Evolutionary conservation across 2,888 invertebrate species (phyloP), one percentile per base, ranked within the genome.

Genomic region (Perdita meconis): DNA sequence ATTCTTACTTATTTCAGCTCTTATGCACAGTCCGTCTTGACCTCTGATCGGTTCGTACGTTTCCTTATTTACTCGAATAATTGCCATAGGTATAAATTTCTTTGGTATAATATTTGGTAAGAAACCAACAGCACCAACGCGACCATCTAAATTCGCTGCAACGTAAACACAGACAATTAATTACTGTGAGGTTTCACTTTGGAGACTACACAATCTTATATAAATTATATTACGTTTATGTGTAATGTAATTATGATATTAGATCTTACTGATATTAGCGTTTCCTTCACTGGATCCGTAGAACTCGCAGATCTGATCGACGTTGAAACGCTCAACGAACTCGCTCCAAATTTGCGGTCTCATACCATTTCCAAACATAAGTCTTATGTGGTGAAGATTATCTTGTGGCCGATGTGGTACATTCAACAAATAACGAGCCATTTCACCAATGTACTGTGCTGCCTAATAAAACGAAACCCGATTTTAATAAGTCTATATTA

Each of bases 21-120:
- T 78, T 81, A 95, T 94, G 89, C 99, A 99, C 4, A 99, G 94
- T 6, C 99, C 99, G 82, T 95, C 93, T 0, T 95, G 93, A 84
- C 97, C 95, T 76, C 99, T 94, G 1, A 99, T 93, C 0, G 98
- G 97, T 87, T 98, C 98, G 0, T 98, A 97, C 0, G 97, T 97
- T 22, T 95, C 95, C 59, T 95, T 96, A 92, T 99, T 95, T 0
- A 98, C 97, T 90, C 95, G 96, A 85, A 99, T 97, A 79, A 99
- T 95, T 1, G 97, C 96, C 51, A 99, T 97, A 0, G 99, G 99
- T 92, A 99, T 98, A 51, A 98, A 94, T 51, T 92, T 92, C 50
- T 94, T 85, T 26, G 93, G 93, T 68, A 93, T 76, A 70, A 92
- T 90, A n/a, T 89, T 89, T 36, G 95, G 94, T 50, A 94, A 92